Conservation (phyloP, 2,888 invertebrate species). For the Acanthococcus lagerstroemiae region DNA sequence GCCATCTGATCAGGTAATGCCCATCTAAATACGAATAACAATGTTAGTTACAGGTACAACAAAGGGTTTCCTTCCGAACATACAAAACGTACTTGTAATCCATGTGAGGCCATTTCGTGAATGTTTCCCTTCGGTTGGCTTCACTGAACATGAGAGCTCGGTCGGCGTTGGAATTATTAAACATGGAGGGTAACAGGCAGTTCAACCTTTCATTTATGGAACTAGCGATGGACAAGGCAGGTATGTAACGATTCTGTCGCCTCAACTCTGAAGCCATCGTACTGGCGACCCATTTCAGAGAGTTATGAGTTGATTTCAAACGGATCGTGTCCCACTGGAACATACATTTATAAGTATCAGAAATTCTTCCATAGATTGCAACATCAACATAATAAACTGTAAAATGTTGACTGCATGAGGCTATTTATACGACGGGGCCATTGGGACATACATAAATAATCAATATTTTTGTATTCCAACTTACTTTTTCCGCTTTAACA, state of each 20-base stretch:
- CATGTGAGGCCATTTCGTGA: conserved; percentile 92
- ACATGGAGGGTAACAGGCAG: conserved; percentile 46
- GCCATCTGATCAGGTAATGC: conserved; percentile 93
- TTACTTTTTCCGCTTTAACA: conserved; percentile 80
- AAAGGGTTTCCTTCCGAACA: too few species aligned
- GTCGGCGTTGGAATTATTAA: conserved; percentile 43
- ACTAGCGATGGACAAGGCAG: conserved; percentile 78
- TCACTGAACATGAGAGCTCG: conserved; percentile 79
- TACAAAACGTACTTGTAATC: conserved; percentile 68
- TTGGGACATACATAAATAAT: too few species aligned
- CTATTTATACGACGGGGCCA: too few species aligned
- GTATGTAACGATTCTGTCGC: conserved; percentile 68
- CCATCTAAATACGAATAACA: conserved; percentile 62
- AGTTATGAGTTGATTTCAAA: conserved; percentile 65
- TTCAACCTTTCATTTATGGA: conserved; percentile 78
- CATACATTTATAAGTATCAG: conserved; percentile 30
- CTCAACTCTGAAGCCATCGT: conserved; percentile 73
- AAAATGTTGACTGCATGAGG: too few species aligned
- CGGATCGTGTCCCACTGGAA: conserved; percentile 86
- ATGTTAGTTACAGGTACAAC: too few species aligned
- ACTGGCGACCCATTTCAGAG: conserved; percentile 66
- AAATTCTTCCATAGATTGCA: too few species aligned
- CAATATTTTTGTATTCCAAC: too few species aligned
- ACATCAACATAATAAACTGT: neutral
- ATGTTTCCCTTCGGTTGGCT: conserved; percentile 79